Evolutionary conservation across 92 coral and sea anemone genomes (phyloP).

Genomic region (Zoanthus solanderi): DNA sequence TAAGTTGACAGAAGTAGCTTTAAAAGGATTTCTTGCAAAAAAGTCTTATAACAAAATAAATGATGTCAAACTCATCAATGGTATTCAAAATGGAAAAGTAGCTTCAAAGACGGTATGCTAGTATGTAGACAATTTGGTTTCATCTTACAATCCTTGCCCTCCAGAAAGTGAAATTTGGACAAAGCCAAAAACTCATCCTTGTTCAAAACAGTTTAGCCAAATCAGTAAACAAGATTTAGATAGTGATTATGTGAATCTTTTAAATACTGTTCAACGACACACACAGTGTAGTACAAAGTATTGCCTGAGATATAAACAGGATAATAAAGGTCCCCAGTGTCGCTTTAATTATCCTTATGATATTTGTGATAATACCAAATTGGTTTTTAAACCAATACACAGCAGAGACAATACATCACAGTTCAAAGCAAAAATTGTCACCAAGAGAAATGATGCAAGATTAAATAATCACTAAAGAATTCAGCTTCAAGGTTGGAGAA

Average conservation of each 20-base stretch:
- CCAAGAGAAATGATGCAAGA: slow-evolving; percentile 51
- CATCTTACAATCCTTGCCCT: slow-evolving; percentile 53
- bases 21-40: slow-evolving; percentile 39
- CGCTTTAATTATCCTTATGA: slow-evolving; percentile 50
- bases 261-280: slow-evolving; percentile 68
- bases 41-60: neutral
- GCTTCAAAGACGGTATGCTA: slow-evolving; percentile 62
- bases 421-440: slow-evolving; percentile 57
- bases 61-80: neutral
- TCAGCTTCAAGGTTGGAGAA: neutral
- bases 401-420: slow-evolving; percentile 52
- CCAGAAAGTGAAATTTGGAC: slow-evolving; percentile 42
- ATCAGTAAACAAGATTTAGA: slow-evolving; percentile 24
- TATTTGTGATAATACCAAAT: slow-evolving; percentile 30
- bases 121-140: slow-evolving; percentile 58
- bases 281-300: slow-evolving; percentile 67
- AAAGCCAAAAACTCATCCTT: slow-evolving; percentile 64
- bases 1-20: slow-evolving; percentile 15
- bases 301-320: slow-evolving; percentile 53
- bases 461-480: slow-evolving; percentile 52
- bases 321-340: slow-evolving; percentile 22
- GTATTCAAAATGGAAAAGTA: slow-evolving; percentile 49
- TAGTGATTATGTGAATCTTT: slow-evolving; percentile 51
- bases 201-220: slow-evolving; percentile 46
- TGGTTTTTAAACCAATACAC: slow-evolving; percentile 57